Base-by-base conservation (phyloP, 2,797 vertebrate genomes). In the Chelon auratus region DNA sequence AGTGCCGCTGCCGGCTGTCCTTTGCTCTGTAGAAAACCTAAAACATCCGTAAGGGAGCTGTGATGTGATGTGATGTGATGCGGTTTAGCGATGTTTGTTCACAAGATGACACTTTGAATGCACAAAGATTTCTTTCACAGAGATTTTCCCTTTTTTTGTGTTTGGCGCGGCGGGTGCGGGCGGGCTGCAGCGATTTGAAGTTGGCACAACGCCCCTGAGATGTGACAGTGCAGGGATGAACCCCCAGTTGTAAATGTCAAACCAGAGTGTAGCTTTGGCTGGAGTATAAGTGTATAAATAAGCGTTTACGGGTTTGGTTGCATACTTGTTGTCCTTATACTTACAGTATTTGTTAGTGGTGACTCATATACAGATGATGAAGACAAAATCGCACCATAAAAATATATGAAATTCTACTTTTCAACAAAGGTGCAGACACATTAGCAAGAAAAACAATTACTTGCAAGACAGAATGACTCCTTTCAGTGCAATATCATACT, bases 151-250 rank as follows among this genome's bases (percentile, higher is more conserved):
- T 52, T 68, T 62, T 55, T 63, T 61, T 33, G 1, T 33, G 22
- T 33, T 33, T 33, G 5, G 13, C 10, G 56, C 57, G 5, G 18
- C 5, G 22, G 76, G 26, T 63, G 71, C 14, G 36, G 52, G 5
- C 3, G 56, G 7, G 43, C 17, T 73, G 73, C 62, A 42, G 60
- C 50, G 51, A 72, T 69, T 71, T 74, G 5, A 65, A 17, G 52
- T 50, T 85, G 70, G 66, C 52, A 10, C 37, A 18, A 13, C 75
- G 75, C 72, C 77, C 18, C 37, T 11, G 26, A 81, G 65, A 52
- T 56, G 22, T 67, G 76, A 83, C 75, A 85, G 69, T 62, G 74
- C 71, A 81, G 50, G 39, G 66, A 74, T 17, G 66, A 55, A 60
- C 30, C 3, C 55, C 2, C 15, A 11, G 33, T 63, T 56, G 33